Evolutionary conservation across 1,140 invertebrate species (phyloP).

Genomic region (Drosophila ambigua): DNA sequence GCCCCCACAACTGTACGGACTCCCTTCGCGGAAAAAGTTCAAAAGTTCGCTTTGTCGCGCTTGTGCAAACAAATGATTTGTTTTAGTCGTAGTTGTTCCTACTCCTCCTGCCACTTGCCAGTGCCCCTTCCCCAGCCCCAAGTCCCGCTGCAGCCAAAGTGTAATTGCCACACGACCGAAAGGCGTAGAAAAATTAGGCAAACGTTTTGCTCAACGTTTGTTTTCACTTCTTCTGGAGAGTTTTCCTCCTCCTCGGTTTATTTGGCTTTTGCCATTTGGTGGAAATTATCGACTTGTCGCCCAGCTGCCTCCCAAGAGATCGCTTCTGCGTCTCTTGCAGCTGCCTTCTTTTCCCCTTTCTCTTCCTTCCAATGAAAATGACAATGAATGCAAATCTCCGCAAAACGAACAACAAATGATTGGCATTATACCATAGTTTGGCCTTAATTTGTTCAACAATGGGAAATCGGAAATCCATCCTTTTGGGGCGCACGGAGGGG

Average conservation of each 20-base stretch:
- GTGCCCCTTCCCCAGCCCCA: not conserved
- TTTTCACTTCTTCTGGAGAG: constrained; percentile 4
- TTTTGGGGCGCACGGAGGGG: not conserved
- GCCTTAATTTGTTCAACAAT: constrained; percentile 65
- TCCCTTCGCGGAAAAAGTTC: constrained; percentile 62
- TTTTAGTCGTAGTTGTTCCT: constrained; percentile 54
- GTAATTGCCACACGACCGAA: constrained; percentile 57
- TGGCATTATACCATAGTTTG: constrained; percentile 42
- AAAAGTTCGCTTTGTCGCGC: constrained; percentile 76
- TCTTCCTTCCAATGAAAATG: too few relatives aligned
- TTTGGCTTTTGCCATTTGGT: constrained; percentile 55
- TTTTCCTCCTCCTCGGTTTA: constrained; percentile 24
- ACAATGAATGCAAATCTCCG: constrained; percentile 40
- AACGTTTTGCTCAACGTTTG: constrained; percentile 35
- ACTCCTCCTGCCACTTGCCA: not conserved
- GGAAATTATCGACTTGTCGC: constrained; percentile 72
- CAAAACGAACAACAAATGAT: constrained; percentile 26
- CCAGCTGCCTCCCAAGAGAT: constrained; percentile 27
- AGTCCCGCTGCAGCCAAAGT: constrained; percentile 14
- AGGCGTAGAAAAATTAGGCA: constrained; percentile 49
- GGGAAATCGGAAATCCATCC: constrained; percentile 11
- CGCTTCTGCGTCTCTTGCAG: not conserved
- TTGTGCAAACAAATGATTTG: constrained; percentile 83
- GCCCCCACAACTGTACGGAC: constrained; percentile 18
- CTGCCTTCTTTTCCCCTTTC: too few relatives aligned